A percentile compares a stretch with the other conserved stretches of the same genome.
Conservation (phyloP, 2,797 vertebrate genomes). For the Phataginus tetradactyla region DNA sequence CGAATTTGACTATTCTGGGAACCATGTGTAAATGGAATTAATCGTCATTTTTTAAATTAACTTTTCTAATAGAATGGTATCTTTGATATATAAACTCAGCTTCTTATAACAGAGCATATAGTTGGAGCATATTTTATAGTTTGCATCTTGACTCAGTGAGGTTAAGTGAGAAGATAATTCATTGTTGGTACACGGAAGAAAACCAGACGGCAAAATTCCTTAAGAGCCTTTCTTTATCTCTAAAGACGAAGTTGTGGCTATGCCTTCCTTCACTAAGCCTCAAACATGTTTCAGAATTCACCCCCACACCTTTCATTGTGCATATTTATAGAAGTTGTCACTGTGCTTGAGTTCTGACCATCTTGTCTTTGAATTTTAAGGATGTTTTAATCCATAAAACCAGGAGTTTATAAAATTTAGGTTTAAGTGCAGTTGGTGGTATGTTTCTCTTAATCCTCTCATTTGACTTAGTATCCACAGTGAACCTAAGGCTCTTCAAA, state of each 20-base stretch:
- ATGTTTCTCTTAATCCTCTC: neutral
- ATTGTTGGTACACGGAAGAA: neutral
- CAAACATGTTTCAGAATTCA: neutral
- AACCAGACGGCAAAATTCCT: slow-evolving; percentile 1
- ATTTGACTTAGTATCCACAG: neutral
- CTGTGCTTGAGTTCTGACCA: neutral
- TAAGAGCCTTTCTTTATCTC: neutral
- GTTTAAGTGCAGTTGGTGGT: neutral
- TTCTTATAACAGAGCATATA: neutral
- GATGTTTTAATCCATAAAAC: neutral
- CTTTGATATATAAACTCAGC: neutral
- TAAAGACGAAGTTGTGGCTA: neutral
- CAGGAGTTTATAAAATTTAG: neutral
- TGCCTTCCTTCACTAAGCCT: neutral
- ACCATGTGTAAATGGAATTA: neutral
- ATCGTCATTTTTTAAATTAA: neutral
- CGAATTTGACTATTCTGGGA: neutral
- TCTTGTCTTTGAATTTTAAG: slow-evolving; percentile 2
- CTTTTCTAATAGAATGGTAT: neutral
- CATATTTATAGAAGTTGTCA: neutral
- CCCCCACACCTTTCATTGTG: neutral
- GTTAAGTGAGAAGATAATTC: neutral
- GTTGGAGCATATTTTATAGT: neutral
- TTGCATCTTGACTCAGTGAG: neutral
- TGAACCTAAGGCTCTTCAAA: neutral